These are phyloP conservation scores for Pseudomugil tenellus DNA, from an alignment of 2,797 vertebrate genomes.

Conservation along the genomic window DNA sequence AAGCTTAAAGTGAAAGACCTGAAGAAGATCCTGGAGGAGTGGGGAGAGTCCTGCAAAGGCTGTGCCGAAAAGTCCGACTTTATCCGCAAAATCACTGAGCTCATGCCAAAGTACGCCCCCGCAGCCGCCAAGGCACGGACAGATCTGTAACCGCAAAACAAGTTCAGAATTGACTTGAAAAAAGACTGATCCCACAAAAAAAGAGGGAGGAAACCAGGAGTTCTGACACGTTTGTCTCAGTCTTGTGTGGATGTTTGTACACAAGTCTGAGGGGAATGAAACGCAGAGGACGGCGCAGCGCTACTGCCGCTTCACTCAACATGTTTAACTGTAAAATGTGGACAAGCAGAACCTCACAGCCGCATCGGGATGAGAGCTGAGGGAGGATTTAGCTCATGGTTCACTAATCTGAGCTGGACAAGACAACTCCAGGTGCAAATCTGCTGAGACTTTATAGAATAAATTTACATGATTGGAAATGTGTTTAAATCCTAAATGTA, in stretches of 20 bases:
- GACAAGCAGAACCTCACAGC: background rate
- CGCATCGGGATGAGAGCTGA: background rate
- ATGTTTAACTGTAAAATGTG: background rate
- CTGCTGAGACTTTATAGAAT: background rate
- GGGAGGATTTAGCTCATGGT: background rate
- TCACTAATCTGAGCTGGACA: too few species aligned
- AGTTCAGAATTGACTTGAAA: conserved; percentile 39
- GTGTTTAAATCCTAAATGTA: too few species aligned
- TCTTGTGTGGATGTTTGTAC: conserved; percentile 9
- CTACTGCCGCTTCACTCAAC: background rate
- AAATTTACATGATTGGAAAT: background rate
- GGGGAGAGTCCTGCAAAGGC: conserved; percentile 96
- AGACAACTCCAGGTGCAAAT: background rate
- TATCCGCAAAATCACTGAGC: conserved; percentile 95
- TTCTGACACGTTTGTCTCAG: conserved; percentile 14
- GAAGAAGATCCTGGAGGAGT: conserved; percentile 96
- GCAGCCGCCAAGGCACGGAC: conserved; percentile 90
- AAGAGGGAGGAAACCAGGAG: conserved; percentile 7
- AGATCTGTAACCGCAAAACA: conserved; percentile 82
- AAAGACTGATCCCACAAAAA: conserved; percentile 24
- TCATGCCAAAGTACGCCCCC: conserved; percentile 96
- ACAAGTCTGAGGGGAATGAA: background rate
- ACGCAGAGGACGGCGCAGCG: background rate
- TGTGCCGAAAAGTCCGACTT: conserved; percentile 96
- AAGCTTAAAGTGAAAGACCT: conserved; percentile 96